Conservation (phyloP, 2,113 vertebrate genomes). For the Malurus cyaneus region DNA sequence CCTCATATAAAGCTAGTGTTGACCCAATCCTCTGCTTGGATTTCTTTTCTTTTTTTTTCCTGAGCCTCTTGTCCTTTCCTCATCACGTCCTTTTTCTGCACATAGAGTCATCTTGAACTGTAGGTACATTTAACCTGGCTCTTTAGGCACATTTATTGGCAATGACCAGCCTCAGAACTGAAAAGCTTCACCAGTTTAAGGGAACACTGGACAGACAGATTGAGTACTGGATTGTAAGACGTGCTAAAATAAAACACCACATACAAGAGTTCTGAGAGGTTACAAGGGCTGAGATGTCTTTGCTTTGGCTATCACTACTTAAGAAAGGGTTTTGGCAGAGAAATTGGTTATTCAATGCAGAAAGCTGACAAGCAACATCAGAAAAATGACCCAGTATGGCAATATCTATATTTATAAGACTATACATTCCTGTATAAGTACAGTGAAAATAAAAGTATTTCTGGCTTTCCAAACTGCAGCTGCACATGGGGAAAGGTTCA, state of each 20-base stretch:
- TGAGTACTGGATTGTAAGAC: not conserved
- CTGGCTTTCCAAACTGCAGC: not conserved
- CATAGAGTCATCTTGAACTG: not conserved
- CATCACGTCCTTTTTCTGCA: not conserved
- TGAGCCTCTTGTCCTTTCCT: not conserved
- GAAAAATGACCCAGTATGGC: fast-evolving
- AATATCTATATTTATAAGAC: fast-evolving
- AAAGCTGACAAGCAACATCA: not conserved
- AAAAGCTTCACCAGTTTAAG: not conserved
- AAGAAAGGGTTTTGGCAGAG: not conserved
- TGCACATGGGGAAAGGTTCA: not conserved
- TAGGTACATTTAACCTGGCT: not conserved
- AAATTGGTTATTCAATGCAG: not conserved
- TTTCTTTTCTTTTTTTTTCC: not conserved
- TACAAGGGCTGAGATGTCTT: not conserved
- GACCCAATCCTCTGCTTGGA: not conserved
- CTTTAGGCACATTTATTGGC: not conserved
- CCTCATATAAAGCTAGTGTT: not conserved
- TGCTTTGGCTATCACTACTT: not conserved
- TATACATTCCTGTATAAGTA: not conserved
- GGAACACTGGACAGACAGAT: not conserved
- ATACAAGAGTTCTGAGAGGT: not conserved
- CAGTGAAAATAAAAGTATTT: not conserved
- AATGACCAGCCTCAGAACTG: not conserved
- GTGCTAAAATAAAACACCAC: not conserved